These are phyloP conservation scores for Lymantria monacha DNA, from an alignment of 2,888 invertebrate species.

Conservation along the genomic window DNA sequence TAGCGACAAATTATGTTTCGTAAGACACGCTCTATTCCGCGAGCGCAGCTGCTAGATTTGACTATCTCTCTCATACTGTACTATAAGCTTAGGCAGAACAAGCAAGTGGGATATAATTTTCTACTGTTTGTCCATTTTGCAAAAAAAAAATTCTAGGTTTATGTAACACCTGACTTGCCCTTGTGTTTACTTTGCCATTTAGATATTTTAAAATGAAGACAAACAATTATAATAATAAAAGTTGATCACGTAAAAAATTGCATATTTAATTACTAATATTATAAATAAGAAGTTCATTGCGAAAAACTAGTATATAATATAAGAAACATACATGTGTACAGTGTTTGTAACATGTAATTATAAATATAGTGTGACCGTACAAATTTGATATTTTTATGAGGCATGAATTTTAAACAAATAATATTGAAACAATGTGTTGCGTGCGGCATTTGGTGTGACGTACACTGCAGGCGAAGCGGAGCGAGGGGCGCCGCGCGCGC, in stretches of 20 bases:
- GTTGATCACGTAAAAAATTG: neutral
- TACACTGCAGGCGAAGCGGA: slow-evolving; percentile 35
- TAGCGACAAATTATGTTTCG: slow-evolving; percentile 63
- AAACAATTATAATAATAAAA: too few species aligned
- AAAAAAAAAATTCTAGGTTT: slow-evolving; percentile 26
- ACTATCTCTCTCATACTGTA: slow-evolving; percentile 65
- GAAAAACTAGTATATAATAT: neutral
- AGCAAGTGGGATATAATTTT: slow-evolving; percentile 49
- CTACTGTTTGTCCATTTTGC: slow-evolving; percentile 27
- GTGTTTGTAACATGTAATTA: slow-evolving; percentile 25
- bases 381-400: slow-evolving; percentile 33
- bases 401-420: slow-evolving; percentile 45
- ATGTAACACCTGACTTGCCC: slow-evolving; percentile 38
- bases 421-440: slow-evolving; percentile 58
- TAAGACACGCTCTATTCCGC: slow-evolving; percentile 54
- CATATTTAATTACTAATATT: neutral
- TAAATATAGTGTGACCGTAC: slow-evolving; percentile 28
- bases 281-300: neutral
- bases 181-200: slow-evolving; percentile 1
- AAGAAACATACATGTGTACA: slow-evolving; percentile 16
- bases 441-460: slow-evolving; percentile 49
- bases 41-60: slow-evolving; percentile 51
- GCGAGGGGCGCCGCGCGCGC: slow-evolving; percentile 39
- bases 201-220: neutral
- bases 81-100: slow-evolving; percentile 40